phyloP scores from a whole-genome alignment of 1,140 invertebrate genomes.

The Drosophila mauritiana region DNA sequence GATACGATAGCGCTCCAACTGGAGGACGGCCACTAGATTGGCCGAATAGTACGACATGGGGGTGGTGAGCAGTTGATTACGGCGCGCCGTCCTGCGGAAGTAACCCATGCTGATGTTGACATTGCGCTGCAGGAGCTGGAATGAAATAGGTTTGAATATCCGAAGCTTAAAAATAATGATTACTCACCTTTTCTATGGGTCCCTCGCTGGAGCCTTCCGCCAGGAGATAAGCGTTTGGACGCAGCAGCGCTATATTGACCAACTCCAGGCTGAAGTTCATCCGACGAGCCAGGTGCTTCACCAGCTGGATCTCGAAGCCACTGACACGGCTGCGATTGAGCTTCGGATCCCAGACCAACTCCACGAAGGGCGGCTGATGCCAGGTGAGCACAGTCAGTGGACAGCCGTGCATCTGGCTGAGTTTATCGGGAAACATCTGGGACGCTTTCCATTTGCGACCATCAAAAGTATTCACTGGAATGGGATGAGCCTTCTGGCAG shows the following conservation, averaged over 20 bases:
- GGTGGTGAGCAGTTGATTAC: constrained; percentile 44
- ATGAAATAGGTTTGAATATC: neutral
- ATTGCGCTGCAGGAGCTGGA: constrained; percentile 8
- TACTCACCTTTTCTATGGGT: constrained; percentile 55
- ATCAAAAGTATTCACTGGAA: constrained; percentile 63
- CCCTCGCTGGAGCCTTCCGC: constrained; percentile 28
- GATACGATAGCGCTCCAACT: constrained; percentile 44
- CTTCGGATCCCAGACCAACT: constrained; percentile 7
- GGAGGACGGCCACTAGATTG: constrained; percentile 56
- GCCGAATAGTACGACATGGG: constrained; percentile 61
- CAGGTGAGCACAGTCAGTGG: constrained; percentile 54
- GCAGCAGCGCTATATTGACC: constrained; percentile 24
- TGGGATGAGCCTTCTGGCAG: constrained; percentile 45
- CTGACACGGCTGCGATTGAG: neutral
- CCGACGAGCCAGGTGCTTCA: constrained; percentile 42
- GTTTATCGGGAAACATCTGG: constrained; percentile 67
- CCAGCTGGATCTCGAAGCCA: constrained; percentile 66
- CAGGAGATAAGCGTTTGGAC: constrained; percentile 32
- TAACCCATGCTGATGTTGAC: constrained; percentile 65
- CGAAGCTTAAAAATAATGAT: neutral
- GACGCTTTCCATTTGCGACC: constrained; percentile 32
- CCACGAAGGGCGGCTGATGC: constrained; percentile 67
- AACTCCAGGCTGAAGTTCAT: constrained; percentile 59
- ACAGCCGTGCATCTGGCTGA: constrained; percentile 63
- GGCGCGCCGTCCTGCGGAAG: constrained; percentile 44